These are phyloP conservation scores for Acronicta leporina DNA, from an alignment of 2,888 invertebrate genomes.

Conservation along the genomic window DNA sequence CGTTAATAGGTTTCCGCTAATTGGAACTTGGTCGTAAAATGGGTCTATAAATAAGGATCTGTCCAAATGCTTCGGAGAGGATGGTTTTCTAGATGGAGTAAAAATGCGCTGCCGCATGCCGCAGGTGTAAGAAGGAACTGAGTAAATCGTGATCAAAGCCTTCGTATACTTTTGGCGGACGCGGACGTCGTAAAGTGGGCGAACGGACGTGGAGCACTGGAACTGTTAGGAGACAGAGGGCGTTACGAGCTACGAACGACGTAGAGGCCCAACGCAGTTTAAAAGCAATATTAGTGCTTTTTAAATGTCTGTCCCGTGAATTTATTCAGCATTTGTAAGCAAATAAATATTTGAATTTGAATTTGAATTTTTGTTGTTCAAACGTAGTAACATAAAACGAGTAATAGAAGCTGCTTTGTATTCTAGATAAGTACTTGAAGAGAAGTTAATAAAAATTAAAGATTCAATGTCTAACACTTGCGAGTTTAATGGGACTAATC, in stretches of 20 bases:
- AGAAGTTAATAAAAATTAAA: too few relatives aligned
- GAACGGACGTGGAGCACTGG: constrained; percentile 7
- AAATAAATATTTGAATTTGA: too few relatives aligned
- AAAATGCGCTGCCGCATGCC: not conserved
- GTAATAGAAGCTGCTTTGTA: too few relatives aligned
- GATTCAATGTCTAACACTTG: too few relatives aligned
- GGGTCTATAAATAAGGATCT: constrained; percentile 40
- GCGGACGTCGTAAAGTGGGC: constrained; percentile 27
- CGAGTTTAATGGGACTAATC: too few relatives aligned
- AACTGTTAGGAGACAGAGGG: constrained; percentile 9
- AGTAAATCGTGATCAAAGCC: constrained; percentile 23
- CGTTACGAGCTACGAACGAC: not conserved
- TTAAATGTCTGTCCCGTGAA: not conserved
- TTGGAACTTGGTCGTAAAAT: constrained; percentile 40
- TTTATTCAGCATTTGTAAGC: too few relatives aligned
- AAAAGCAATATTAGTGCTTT: not conserved
- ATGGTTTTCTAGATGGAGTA: constrained; percentile 27
- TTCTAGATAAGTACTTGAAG: too few relatives aligned
- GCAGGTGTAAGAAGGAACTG: constrained; percentile 24
- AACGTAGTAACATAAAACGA: too few relatives aligned
- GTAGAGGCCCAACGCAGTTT: not conserved
- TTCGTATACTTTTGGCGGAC: too few relatives aligned
- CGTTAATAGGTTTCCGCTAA: constrained; percentile 41
- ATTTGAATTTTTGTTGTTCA: not conserved
- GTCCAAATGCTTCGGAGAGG: constrained; percentile 19